Evolutionary conservation across 1,140 invertebrate genomes (phyloP), one percentile per base, ranked within the genome.

Genomic region (Daktulosphaira vitifoliae): DNA sequence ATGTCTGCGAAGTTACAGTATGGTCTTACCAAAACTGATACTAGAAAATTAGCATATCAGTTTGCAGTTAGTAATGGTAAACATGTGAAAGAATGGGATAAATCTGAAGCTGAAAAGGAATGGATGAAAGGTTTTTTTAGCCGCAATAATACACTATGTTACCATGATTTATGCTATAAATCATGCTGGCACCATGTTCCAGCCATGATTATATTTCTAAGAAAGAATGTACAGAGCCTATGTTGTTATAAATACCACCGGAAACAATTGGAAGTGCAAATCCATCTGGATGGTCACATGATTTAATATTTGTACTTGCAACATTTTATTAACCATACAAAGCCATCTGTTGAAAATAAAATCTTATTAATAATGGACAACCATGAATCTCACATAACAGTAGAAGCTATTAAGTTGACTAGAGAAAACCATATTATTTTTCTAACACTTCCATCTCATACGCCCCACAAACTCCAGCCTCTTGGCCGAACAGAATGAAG

Each of bases 271-370:
- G 8, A n/a, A 13, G n/a, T 3, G 15, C 2, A 7, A n/a, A 26
- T 50, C 15, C 11, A 26, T 26, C 22, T 25, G n/a, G 23, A n/a
- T 50, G 23, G 23, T 26, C 29, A 25, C 22, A 25, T 7, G n/a
- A 13, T 15, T 1, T 26, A 4, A n/a, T 42, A 20, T 80, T 44
- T 16, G 3, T 66, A 53, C 48, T 13, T 68, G 3, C 8, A 68
- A 13, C 65, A 66, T 38, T 66, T 68, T 66, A 23, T 62, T 7
- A 15, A 50, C 3, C 67, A 66, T 46, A 51, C 38, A 16, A 44
- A 39, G 18, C 52, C 52, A 37, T 49, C 2, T 26, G 3, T 1
- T 1, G 51, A 68, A 7, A 16, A 29, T 20, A 4, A 2, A 20
- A 33, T 68, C 16, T 33, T 59, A 18, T 23, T 59, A 15, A 26